Evolutionary conservation across 2,888 invertebrate genomes (phyloP).

Genomic region (Latheticus oryzae): DNA sequence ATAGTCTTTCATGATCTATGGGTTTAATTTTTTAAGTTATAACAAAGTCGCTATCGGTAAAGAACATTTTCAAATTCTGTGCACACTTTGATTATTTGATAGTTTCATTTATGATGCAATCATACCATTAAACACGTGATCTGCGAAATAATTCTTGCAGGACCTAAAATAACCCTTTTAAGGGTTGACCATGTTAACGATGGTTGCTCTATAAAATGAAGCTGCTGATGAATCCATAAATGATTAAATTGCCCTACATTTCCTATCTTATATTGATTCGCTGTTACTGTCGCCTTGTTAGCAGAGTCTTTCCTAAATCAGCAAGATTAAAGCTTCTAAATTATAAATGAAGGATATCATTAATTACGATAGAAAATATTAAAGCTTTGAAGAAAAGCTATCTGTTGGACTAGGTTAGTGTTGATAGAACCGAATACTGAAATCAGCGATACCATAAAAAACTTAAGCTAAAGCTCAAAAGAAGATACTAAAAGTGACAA

Average conservation of each 20-base stretch:
- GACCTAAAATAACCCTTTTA: neutral
- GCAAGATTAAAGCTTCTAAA: neutral
- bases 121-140: constrained; percentile 12
- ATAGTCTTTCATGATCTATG: no score
- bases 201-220: neutral
- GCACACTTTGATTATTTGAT: constrained; percentile 12
- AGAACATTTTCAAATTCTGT: constrained; percentile 8
- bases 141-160: neutral
- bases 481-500: no score
- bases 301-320: constrained; percentile 9
- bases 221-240: constrained; percentile 10
- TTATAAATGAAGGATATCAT: no score
- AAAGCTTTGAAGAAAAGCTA: constrained; percentile 1
- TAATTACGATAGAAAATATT: no score
- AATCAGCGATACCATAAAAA: no score
- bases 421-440: no score
- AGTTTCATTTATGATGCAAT: constrained; percentile 2
- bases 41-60: constrained; percentile 16
- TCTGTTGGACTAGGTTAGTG: no score
- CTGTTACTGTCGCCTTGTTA: constrained; percentile 14
- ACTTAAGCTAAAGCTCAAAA: no score
- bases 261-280: constrained; percentile 21
- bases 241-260: constrained; percentile 25
- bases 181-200: neutral
- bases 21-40: neutral